phyloP scores from a whole-genome alignment of 2,888 invertebrate genomes.

The Mechanitis messenoides region DNA sequence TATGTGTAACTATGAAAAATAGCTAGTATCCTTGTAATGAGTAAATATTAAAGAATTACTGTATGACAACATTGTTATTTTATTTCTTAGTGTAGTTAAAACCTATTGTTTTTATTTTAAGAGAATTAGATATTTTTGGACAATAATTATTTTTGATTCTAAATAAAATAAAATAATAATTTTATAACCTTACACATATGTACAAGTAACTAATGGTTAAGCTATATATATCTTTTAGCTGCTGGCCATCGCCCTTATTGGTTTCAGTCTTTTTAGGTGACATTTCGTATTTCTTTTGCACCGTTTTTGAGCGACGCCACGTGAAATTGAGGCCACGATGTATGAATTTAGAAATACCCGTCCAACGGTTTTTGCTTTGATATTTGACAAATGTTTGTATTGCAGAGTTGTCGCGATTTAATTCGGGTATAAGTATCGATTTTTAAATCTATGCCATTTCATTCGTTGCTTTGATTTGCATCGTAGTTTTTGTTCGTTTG shows the following conservation, averaged over 20 bases:
- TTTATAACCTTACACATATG: too few relatives aligned
- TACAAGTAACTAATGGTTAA: neutral
- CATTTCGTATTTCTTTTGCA: slow-evolving; percentile 28
- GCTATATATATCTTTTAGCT: slow-evolving; percentile 21
- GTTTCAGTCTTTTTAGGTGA: slow-evolving; percentile 24
- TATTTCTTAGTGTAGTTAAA: too few relatives aligned
- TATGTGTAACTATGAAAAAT: too few relatives aligned
- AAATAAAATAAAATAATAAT: too few relatives aligned
- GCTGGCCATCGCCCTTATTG: slow-evolving; percentile 26
- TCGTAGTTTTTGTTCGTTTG: too few relatives aligned
- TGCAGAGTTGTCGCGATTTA: slow-evolving; percentile 14
- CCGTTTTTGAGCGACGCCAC: slow-evolving; percentile 35
- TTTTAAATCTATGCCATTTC: neutral
- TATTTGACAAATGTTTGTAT: slow-evolving; percentile 28
- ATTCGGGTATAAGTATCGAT: slow-evolving; percentile 19
- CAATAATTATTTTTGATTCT: too few relatives aligned
- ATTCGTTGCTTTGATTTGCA: too few relatives aligned
- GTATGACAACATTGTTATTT: too few relatives aligned
- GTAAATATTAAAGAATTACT: too few relatives aligned
- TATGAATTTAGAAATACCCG: slow-evolving; percentile 31
- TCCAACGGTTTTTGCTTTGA: slow-evolving; percentile 24
- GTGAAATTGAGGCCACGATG: slow-evolving; percentile 37
- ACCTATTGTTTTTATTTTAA: too few relatives aligned
- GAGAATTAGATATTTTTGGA: too few relatives aligned
- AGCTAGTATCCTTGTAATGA: too few relatives aligned